Conservation (phyloP, 2,797 vertebrate genomes). For the Diglossa cyanea region DNA sequence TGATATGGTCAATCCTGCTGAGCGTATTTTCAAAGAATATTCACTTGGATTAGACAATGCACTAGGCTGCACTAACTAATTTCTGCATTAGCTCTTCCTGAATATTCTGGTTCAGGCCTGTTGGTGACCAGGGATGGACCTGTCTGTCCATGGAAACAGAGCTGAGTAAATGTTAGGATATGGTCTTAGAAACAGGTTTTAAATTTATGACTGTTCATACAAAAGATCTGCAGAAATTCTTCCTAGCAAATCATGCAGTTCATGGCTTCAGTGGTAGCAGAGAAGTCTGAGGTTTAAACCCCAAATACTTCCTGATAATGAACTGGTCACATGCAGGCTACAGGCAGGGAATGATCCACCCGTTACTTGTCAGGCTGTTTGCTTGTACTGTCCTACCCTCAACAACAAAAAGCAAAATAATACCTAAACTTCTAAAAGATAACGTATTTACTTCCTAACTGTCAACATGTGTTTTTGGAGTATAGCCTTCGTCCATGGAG, state of each 20-base stretch:
- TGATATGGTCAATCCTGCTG: background rate
- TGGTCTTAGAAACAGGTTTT: background rate
- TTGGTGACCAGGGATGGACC: accelerated
- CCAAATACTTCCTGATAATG: background rate
- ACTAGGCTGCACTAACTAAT: background rate
- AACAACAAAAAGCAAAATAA: background rate
- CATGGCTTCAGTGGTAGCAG: background rate
- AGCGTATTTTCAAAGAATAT: background rate
- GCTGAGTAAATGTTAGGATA: background rate
- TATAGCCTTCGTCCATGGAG: background rate
- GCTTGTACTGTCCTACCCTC: background rate
- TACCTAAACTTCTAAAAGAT: background rate
- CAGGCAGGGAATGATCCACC: background rate
- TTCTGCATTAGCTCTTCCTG: background rate
- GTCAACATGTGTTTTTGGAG: background rate
- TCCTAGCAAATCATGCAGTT: background rate
- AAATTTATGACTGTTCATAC: background rate
- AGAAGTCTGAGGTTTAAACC: background rate
- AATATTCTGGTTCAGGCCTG: background rate
- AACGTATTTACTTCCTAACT: background rate
- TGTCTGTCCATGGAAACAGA: background rate
- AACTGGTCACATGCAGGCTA: background rate
- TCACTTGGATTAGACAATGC: background rate
- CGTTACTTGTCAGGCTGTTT: background rate
- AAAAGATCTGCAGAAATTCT: background rate